A percentile compares a stretch with the other conserved stretches of the same genome.
Conservation (phyloP, 2,113 vertebrate species). For the Calonectris borealis region DNA sequence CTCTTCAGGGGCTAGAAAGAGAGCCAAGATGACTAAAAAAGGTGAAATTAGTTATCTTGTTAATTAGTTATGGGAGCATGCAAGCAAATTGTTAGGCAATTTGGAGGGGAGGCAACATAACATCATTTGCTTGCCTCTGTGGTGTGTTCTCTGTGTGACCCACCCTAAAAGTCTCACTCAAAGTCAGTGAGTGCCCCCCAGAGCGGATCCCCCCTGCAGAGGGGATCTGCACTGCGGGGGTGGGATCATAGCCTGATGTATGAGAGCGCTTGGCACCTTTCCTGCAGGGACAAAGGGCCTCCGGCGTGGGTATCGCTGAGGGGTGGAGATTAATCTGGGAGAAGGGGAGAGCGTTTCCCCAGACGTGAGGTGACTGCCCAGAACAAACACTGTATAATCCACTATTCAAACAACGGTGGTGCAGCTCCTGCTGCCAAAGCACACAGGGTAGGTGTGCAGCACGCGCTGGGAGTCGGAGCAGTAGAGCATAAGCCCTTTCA, state of each 20-base stretch:
- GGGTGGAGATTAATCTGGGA: background rate
- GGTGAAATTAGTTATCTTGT: background rate
- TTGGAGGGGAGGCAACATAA: background rate
- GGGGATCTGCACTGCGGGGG: no score
- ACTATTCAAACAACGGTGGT: background rate
- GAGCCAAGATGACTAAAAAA: background rate
- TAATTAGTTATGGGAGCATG: background rate
- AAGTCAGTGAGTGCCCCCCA: background rate
- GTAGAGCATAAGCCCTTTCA: background rate
- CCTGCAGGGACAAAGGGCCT: background rate
- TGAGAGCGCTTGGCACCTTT: background rate
- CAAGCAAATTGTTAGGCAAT: background rate
- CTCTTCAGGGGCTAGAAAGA: background rate
- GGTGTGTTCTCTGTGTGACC: background rate
- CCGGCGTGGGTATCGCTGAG: rapidly evolving
- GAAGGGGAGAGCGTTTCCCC: background rate
- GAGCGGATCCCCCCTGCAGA: background rate
- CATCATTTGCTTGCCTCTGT: background rate
- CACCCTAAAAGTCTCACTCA: background rate
- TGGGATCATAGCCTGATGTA: background rate
- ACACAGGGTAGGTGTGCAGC: background rate
- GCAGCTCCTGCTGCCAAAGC: background rate
- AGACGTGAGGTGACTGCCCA: background rate
- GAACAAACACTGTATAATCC: background rate
- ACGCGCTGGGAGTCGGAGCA: background rate